Base-by-base conservation (phyloP, 2,888 invertebrate genomes). In the Aspidiotus rigidus region DNA sequence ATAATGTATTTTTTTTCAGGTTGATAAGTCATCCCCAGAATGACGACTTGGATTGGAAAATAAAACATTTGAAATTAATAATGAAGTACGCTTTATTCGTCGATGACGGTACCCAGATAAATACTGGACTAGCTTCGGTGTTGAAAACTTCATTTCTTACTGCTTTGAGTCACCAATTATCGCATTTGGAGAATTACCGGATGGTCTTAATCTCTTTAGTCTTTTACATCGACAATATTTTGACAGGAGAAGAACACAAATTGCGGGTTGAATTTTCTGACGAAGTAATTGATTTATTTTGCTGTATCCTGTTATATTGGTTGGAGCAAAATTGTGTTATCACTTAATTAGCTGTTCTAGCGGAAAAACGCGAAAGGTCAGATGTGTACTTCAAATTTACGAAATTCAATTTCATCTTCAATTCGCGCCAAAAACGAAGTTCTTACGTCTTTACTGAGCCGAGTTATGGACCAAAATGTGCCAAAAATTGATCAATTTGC, bases 21-120 rank as follows among this genome's bases (percentile, higher is more conserved):
- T 49, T 72, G 11, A 64, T 72, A 10, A 63, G 70, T 7, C 71
- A 71, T 62, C 72, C 70, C 53, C 62, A 67, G 62, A 56, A 56
- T 60, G 57, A 61, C 53, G 67, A 72, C 56, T 16, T 69, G 62
- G 41, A 57, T 15, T 71, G 72, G 71, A 72, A 72, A 72, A 71
- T 72, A 9, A 71, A 72, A 41, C 63, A 71, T 13, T 53, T 72
- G 28, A 71, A 71, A 28, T 70, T 70, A 39, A 70, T 72, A 61
- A 56, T 72, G 17, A 71, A 70, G 49, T 11, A 71, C 17, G 63
- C 72, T 1, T 40, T 72, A 39, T 72, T 71, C 10, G 1, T 9
- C 7, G 70, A 40, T 42, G 70, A 72, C 9, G 60, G 60, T 53
- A 63, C 57, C 60, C 59, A 70, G n/a, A 69, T 72, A 28, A 72